Conservation (phyloP, 2,113 vertebrate species). For the Engraulis encrasicolus region DNA sequence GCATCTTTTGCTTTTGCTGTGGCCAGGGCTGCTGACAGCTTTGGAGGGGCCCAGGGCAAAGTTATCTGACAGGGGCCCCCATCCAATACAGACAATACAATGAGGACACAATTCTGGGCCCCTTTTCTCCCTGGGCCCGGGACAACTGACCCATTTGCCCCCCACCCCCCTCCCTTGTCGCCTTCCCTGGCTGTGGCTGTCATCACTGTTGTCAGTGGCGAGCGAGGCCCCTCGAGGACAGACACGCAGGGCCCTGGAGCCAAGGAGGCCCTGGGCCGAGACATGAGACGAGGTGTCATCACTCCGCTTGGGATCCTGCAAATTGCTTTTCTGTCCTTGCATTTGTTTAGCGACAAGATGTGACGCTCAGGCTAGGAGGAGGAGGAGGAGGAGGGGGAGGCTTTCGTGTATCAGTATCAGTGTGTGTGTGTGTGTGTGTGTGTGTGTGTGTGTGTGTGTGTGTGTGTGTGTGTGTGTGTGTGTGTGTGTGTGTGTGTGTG, state of each 20-base stretch:
- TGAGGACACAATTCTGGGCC: too few species aligned
- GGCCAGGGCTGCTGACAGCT: too few species aligned
- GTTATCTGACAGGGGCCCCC: too few species aligned
- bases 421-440: slow-evolving; percentile 5
- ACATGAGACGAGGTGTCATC: slow-evolving; percentile 43
- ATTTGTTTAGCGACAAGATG: slow-evolving; percentile 20
- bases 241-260: neutral
- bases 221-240: neutral
- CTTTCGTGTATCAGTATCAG: neutral
- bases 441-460: neutral
- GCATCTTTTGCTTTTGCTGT: neutral
- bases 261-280: neutral
- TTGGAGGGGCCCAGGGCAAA: too few species aligned
- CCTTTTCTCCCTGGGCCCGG: too few species aligned
- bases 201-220: neutral
- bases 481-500: neutral
- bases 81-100: too few species aligned
- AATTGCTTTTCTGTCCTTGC: slow-evolving; percentile 38
- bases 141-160: too few species aligned
- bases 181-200: neutral
- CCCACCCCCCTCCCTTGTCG: too few species aligned
- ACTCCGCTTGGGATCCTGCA: slow-evolving; percentile 22
- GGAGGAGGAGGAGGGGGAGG: too few species aligned
- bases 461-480: slow-evolving; percentile 13
- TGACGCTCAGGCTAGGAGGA: neutral